Evolutionary conservation across 2,888 invertebrate species (phyloP).

Genomic region (Hirudinaria manillensis): DNA sequence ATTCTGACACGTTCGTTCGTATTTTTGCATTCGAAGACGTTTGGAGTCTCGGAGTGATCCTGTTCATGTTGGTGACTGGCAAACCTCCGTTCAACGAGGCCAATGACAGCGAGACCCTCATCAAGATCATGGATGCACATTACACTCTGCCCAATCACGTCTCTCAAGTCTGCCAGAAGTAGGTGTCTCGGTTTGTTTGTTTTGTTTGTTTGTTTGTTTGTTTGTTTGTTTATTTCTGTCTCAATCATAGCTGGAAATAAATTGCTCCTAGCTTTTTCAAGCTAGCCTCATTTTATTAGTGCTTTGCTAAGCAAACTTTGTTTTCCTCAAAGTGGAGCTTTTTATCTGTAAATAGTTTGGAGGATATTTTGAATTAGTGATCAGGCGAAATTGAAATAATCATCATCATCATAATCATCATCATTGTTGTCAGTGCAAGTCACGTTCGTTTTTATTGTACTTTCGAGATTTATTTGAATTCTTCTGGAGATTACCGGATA

Average conservation of each 20-base stretch:
- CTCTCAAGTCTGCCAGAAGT: constrained; percentile 76
- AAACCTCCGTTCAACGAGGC: constrained; percentile 97
- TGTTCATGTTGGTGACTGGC: constrained; percentile 96
- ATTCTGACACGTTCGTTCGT: neutral
- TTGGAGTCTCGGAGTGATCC: constrained; percentile 95
- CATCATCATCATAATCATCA: neutral
- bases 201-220: neutral
- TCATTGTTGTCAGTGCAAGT: no score
- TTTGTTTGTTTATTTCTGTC: neutral
- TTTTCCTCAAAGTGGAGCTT: no score
- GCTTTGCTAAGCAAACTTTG: neutral
- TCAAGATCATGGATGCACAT: constrained; percentile 99
- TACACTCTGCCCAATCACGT: constrained; percentile 84
- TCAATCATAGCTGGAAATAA: neutral
- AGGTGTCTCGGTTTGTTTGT: constrained; percentile 26
- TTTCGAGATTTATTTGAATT: no score
- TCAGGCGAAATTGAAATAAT: neutral
- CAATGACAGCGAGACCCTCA: constrained; percentile 96
- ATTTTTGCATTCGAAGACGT: constrained; percentile 66
- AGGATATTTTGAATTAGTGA: no score
- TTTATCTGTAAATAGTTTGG: no score
- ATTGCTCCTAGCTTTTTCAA: neutral
- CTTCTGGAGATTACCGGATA: no score
- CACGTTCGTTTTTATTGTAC: no score
- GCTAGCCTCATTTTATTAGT: neutral